Conservation (phyloP, 2,113 vertebrate genomes). For the Ia io region DNA sequence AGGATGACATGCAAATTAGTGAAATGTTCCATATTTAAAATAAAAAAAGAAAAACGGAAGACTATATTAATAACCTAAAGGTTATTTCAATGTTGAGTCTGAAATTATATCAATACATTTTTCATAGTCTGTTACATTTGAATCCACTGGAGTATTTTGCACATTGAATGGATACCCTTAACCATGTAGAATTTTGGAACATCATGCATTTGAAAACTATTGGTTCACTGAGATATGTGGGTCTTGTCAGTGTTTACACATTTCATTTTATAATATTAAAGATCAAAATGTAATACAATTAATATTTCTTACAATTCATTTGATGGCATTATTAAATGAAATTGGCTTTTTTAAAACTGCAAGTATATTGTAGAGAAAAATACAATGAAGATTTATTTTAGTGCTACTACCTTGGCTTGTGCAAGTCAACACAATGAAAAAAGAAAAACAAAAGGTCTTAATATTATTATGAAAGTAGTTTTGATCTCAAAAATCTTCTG, state of each 20-base stretch:
- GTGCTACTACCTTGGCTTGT: not conserved
- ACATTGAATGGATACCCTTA: not conserved
- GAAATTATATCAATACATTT: conserved; percentile 10
- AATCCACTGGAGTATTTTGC: not conserved
- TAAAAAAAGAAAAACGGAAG: not conserved
- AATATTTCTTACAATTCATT: not conserved
- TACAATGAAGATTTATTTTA: not conserved
- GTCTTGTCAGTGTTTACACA: not conserved
- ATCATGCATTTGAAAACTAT: not conserved
- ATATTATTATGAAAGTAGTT: not conserved
- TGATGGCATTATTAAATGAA: not conserved
- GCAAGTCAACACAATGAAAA: not conserved
- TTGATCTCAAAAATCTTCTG: not conserved
- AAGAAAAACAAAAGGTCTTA: not conserved
- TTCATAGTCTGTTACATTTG: not conserved
- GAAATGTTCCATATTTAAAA: not conserved
- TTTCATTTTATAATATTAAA: not conserved
- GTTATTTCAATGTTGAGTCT: not conserved
- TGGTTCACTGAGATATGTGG: not conserved
- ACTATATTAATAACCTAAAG: not conserved
- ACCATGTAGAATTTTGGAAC: not conserved
- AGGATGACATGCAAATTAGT: not conserved
- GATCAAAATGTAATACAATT: not conserved
- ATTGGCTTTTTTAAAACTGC: not conserved
- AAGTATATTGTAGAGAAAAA: not conserved